Evolutionary conservation across 2,113 vertebrate genomes (phyloP).

Genomic region (Hippopotamus amphibius): DNA sequence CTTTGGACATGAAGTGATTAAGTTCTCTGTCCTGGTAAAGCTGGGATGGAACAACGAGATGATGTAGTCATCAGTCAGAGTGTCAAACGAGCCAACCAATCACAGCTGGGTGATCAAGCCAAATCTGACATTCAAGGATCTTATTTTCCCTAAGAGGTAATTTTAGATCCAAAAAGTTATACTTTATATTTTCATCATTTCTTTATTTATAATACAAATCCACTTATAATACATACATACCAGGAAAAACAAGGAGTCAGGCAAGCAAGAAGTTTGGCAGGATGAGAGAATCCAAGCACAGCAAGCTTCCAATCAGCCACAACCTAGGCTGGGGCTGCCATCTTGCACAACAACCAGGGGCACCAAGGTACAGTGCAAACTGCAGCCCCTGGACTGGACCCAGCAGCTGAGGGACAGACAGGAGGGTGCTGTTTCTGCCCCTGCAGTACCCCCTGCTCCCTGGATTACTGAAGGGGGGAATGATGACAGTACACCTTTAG

Average conservation of each 20-base stretch:
- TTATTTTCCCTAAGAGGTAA: neutral
- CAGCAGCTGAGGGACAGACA: neutral
- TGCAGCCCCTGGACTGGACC: too few species aligned
- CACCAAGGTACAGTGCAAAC: neutral
- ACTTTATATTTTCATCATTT: neutral
- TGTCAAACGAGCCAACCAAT: neutral
- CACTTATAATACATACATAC: too few species aligned
- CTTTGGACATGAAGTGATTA: neutral
- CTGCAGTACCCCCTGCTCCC: neutral
- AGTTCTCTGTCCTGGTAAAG: neutral
- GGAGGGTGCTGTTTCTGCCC: neutral
- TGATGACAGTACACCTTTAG: neutral
- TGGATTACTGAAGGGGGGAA: neutral
- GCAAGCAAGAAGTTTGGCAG: neutral
- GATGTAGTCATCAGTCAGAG: neutral
- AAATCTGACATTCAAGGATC: neutral
- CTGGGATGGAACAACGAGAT: neutral
- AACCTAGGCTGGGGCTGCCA: neutral
- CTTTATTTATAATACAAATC: conserved; percentile 28
- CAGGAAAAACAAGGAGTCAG: neutral
- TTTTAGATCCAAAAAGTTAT: neutral
- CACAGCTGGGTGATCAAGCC: neutral
- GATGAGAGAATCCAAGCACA: neutral
- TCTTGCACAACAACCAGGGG: neutral
- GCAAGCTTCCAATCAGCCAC: neutral